Evolutionary conservation across 2,113 vertebrate genomes (phyloP), one percentile per base, ranked within the genome.

Genomic region (Paraplagusia blochii): DNA sequence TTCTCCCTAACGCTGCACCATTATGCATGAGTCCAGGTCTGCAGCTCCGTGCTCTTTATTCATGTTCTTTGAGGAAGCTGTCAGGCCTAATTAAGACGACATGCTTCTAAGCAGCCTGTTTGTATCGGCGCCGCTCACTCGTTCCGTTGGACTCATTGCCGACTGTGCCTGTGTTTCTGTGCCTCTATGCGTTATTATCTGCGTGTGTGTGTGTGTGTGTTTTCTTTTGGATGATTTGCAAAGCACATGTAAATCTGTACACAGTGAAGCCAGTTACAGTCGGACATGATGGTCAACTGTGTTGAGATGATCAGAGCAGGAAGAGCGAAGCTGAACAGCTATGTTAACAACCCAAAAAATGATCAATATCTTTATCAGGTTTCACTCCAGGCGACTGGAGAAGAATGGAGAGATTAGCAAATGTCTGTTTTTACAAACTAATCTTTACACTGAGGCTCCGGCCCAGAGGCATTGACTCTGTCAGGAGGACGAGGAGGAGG

Each of bases 11-110:
- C 35, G 16, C 33, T 44, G 19, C 57, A 73, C 60, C 50, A 70
- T 71, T 81, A 86, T 84, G 75, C 60, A 83, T 77, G 63, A 83
- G 69, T 74, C 82, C 77, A 80, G 65, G 74, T 83, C 47, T 52
- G 2, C 34, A 55, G 73, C 61, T 66, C 53, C 58, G 54, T 49
- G 69, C 74, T 68, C 67, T 77, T 81, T 86, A 80, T 87, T 87
- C 73, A 64, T 81, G 84, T 84, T 82, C 61, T 74, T 63, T 67
- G 70, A 80, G 65, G 58, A 85, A 74, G 62, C 77, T 78, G 77
- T 85, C 80, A 79, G 66, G 50, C 16, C 69, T 80, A 83, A 89
- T 90, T 89, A 85, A 51, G 55, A 76, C 50, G 66, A 64, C 53
- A 58, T 61, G 44, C 55, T 54, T 65, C 64, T 48, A 71, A 72